These are phyloP conservation scores for Pegoplata infirma DNA, from an alignment of 2,888 invertebrate genomes.

Conservation along the genomic window DNA sequence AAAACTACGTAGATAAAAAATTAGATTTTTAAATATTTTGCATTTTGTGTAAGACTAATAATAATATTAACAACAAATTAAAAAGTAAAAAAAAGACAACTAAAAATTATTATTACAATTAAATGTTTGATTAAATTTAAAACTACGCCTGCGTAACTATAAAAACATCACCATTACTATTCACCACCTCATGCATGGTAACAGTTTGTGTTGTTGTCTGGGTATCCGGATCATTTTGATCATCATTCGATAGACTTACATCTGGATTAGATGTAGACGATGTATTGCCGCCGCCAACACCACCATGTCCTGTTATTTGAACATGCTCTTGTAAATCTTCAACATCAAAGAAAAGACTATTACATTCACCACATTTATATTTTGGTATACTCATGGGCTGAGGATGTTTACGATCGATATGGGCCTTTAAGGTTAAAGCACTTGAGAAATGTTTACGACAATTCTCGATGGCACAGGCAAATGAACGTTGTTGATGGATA, in stretches of 20 bases:
- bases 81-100: slow-evolving; percentile 11
- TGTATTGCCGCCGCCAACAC: slow-evolving; percentile 8
- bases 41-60: background rate
- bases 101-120: background rate
- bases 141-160: slow-evolving; percentile 74
- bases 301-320: slow-evolving; percentile 74
- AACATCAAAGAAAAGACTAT: slow-evolving; percentile 81
- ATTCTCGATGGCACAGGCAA: slow-evolving; percentile 76
- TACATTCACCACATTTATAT: slow-evolving; percentile 80
- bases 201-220: slow-evolving; percentile 32
- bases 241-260: slow-evolving; percentile 48
- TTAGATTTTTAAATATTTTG: no score
- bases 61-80: slow-evolving; percentile 1
- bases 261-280: slow-evolving; percentile 19
- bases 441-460: slow-evolving; percentile 77
- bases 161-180: slow-evolving; percentile 72
- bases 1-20: background rate
- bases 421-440: slow-evolving; percentile 73
- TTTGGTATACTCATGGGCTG: slow-evolving; percentile 72
- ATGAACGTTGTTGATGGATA: slow-evolving; percentile 80
- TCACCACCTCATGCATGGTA: slow-evolving; percentile 68
- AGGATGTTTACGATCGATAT: slow-evolving; percentile 76
- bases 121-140: slow-evolving; percentile 36
- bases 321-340: slow-evolving; percentile 80
- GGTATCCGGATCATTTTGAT: slow-evolving; percentile 36